phyloP scores from a whole-genome alignment of 2,113 vertebrate species.

The Dicaeum eximium region DNA sequence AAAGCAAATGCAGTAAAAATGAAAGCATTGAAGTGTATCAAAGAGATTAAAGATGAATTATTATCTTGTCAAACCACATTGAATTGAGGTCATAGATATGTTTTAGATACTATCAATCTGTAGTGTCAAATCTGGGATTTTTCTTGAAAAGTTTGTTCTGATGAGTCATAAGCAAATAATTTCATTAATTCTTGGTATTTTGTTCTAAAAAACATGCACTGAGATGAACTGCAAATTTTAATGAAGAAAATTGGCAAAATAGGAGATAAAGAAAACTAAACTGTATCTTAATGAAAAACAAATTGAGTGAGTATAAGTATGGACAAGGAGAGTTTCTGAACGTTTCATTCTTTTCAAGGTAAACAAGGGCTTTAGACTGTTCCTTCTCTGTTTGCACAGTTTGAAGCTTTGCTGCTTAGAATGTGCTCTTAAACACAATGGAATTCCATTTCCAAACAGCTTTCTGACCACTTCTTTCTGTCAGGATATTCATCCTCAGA shows the following conservation, averaged over 20 bases:
- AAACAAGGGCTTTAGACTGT: not conserved
- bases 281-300: not conserved
- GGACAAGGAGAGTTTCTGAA: not conserved
- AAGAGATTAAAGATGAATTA: not conserved
- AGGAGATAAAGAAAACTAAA: not conserved
- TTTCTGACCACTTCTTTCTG: not conserved
- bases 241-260: not conserved
- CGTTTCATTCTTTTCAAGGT: not conserved
- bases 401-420: not conserved
- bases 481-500: not conserved
- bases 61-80: not conserved
- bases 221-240: not conserved
- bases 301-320: not conserved
- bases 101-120: not conserved
- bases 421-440: not conserved
- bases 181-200: not conserved
- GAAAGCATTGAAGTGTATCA: not conserved
- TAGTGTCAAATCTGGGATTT: not conserved
- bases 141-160: not conserved
- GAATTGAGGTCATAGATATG: not conserved
- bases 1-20: slow-evolving; percentile 13
- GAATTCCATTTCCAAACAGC: not conserved
- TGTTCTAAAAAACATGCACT: not conserved
- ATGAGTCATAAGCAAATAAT: not conserved
- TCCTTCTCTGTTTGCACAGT: not conserved